Percentiles rank a stretch among this genome's conserved stretches.
Conservation (phyloP, 2,113 vertebrate species). For the Gorsachius goisagi region DNA sequence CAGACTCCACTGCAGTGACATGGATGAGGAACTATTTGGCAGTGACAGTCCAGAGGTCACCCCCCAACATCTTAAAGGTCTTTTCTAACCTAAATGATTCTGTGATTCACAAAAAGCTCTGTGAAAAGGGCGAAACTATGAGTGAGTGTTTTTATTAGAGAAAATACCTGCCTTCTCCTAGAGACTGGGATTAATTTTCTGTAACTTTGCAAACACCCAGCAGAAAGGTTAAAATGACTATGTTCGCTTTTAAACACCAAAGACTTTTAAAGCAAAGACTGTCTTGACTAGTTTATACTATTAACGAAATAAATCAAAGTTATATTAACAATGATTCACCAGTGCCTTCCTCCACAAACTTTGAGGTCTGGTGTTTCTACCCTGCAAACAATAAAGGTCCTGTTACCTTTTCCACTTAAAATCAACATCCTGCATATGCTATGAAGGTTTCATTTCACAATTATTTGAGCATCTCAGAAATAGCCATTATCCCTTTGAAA, state of each 20-base stretch:
- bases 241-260: conserved; percentile 1
- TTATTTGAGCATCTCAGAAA: conserved; percentile 37
- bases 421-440: not conserved
- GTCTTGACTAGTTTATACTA: not conserved
- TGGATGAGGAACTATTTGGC: not conserved
- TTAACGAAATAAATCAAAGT: not conserved
- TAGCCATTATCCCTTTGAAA: conserved; percentile 62
- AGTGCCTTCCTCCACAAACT: not conserved
- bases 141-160: conserved; percentile 51
- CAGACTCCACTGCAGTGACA: not conserved
- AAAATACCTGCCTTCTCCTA: conserved; percentile 30
- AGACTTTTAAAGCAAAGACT: not conserved
- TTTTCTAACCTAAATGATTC: too few relatives aligned
- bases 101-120: not conserved
- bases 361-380: not conserved
- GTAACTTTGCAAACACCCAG: not conserved
- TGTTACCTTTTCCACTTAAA: not conserved
- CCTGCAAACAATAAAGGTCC: not conserved
- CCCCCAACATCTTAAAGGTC: not conserved
- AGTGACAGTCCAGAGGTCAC: not conserved
- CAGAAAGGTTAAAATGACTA: not conserved
- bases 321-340: not conserved
- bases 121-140: conserved; percentile 47
- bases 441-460: not conserved
- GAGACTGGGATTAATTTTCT: conserved; percentile 59